These are phyloP conservation scores for cattle (Bos taurus) DNA, from an alignment of 2,113 vertebrate genomes.

Conservation along the genomic window DNA sequence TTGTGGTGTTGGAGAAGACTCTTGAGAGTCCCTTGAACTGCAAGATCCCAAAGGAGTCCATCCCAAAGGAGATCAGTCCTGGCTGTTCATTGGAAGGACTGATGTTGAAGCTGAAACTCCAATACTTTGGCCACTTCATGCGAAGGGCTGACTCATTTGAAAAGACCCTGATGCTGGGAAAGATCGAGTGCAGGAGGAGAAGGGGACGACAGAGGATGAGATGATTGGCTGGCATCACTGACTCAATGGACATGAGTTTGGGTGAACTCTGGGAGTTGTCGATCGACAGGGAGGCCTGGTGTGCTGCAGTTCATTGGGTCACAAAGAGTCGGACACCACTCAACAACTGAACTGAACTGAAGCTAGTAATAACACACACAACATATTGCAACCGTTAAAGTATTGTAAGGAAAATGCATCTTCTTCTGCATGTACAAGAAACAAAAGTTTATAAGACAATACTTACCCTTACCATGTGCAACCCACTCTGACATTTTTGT, in stretches of 20 bases:
- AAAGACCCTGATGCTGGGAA: neutral
- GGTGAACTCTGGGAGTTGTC: neutral
- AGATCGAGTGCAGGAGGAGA: neutral
- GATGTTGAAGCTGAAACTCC: neutral
- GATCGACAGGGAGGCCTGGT: neutral
- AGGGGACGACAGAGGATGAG: neutral
- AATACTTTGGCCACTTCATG: neutral
- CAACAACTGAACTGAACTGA: neutral
- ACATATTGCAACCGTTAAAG: neutral
- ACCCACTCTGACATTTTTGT: neutral
- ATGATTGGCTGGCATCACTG: neutral
- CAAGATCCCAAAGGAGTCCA: neutral
- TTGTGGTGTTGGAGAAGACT: neutral
- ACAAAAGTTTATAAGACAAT: neutral
- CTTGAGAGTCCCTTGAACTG: neutral
- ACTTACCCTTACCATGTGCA: neutral
- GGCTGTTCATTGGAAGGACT: neutral
- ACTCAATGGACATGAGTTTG: neutral
- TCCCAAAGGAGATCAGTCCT: neutral
- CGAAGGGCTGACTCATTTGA: neutral
- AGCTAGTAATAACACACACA: neutral
- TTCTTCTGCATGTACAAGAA: neutral
- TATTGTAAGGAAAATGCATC: neutral
- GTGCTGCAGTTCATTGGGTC: neutral
- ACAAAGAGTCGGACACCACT: accelerated